A percentile compares a stretch with the other conserved stretches of the same genome.
These are phyloP conservation scores for Tauraco erythrolophus DNA, from an alignment of 2,113 vertebrate genomes.

Conservation along the genomic window DNA sequence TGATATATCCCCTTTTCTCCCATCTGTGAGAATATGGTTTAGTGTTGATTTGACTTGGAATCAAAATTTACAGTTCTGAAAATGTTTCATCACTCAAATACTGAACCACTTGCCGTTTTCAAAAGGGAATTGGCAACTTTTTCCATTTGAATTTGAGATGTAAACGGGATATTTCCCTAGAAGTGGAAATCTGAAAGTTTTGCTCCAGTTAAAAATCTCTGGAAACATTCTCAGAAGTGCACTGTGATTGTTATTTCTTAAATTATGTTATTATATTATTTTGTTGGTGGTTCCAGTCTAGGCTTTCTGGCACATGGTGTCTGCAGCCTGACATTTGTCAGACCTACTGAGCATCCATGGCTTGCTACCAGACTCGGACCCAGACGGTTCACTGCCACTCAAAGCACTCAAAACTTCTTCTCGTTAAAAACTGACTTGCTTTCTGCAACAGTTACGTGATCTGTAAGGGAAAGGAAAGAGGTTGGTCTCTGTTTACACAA, in stretches of 20 bases:
- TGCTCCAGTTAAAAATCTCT: not conserved
- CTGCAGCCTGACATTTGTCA: not conserved
- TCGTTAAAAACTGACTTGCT: not conserved
- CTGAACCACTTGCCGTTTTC: not conserved
- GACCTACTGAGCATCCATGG: not conserved
- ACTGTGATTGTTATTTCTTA: not conserved
- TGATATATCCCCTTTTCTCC: rapidly evolving
- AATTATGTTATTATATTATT: not conserved
- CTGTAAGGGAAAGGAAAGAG: not conserved
- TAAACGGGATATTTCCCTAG: not conserved
- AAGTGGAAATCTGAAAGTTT: not conserved
- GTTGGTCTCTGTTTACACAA: not conserved
- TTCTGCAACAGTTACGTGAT: not conserved
- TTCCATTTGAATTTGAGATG: not conserved
- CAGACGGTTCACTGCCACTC: not conserved
- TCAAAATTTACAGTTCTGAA: not conserved
- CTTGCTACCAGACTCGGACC: not conserved
- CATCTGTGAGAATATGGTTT: not conserved
- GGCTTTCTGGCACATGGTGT: not conserved
- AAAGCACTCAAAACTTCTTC: not conserved
- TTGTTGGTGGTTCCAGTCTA: not conserved
- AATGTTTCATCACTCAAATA: not conserved
- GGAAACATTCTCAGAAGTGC: not conserved
- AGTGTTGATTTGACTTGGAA: not conserved
- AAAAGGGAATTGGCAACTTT: not conserved